These are phyloP conservation scores for Helarctos malayanus DNA, from an alignment of 2,797 vertebrate species.

Conservation along the genomic window DNA sequence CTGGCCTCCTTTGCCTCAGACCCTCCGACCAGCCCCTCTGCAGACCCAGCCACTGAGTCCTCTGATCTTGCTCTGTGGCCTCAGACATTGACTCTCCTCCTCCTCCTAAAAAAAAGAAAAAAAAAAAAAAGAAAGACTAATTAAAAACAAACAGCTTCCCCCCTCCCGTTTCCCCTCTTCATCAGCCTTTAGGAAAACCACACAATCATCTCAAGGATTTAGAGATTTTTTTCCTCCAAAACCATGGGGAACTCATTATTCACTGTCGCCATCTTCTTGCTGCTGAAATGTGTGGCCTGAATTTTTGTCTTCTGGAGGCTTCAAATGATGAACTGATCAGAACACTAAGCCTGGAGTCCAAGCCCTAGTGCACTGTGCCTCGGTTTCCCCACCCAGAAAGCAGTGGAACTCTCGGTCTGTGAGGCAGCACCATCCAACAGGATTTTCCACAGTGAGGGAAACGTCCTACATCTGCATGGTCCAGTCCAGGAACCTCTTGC, in stretches of 20 bases:
- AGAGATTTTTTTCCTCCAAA: not conserved
- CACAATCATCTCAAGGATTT: not conserved
- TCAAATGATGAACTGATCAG: not conserved
- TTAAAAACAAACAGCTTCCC: conserved; percentile 11
- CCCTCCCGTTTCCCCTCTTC: not conserved
- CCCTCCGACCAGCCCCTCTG: not conserved
- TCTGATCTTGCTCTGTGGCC: not conserved
- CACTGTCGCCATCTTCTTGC: not conserved
- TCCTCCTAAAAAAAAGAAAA: not conserved
- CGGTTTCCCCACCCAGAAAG: not conserved
- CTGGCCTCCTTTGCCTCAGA: not conserved
- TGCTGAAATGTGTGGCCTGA: not conserved
- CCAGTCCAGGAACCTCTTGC: not conserved
- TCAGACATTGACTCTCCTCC: not conserved
- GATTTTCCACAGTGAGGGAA: too few relatives aligned
- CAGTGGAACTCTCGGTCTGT: not conserved
- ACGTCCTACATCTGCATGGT: too few relatives aligned
- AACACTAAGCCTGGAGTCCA: not conserved
- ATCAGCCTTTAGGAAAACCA: not conserved
- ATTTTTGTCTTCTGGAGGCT: not conserved
- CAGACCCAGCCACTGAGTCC: too few relatives aligned
- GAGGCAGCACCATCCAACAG: not conserved
- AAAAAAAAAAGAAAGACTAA: not conserved
- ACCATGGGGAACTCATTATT: not conserved
- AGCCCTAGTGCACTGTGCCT: not conserved